Evolutionary conservation across 2,888 invertebrate species (phyloP), one percentile per base, ranked within the genome.

Genomic region (Odontothrips loti): DNA sequence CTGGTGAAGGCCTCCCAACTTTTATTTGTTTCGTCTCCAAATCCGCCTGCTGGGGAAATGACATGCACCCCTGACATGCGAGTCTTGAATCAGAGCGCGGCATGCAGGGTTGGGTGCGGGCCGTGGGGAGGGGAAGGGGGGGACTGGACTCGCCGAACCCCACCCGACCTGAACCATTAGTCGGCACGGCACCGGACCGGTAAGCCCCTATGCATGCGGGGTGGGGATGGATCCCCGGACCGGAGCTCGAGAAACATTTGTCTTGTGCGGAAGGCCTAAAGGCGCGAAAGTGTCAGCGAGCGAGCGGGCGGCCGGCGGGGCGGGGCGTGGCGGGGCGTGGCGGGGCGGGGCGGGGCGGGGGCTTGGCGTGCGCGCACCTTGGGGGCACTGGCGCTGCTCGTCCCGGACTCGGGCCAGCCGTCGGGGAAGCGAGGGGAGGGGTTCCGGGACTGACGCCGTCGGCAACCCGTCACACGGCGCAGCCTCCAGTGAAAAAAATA

Each of bases 131-230:
- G 6, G 58, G 51, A 2, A 2, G 2, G 51, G 51, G 10, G 51
- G 15, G 11, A 11, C 8, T 20, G n/a, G 63, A 17, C 63, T 11
- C n/a, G 23, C 68, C 4, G n/a, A n/a, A n/a, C n/a, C n/a, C n/a
- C n/a, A n/a, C n/a, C 20, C 17, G 58, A 58, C 58, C 58, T 58
- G 58, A 17, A 75, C 68, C 68, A 75, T 75, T 75, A 75, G 68
- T 11, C 9, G 68, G 68, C 68, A 23, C n/a, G n/a, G n/a, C n/a
- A n/a, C 68, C 68, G 68, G 68, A 6, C 58, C 58, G 58, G 12
- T 27, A 27, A 75, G 68, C 68, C 27, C 58, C 58, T 43, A 43
- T 43, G 34, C 34, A 43, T 43, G 34, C 34, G 34, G 34, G 58
- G 20, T 15, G 11, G 58, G 15, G 58, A 17, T n/a, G 20, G 51